Conservation (phyloP, 2,797 vertebrate species). For the Eulemur mongoz region DNA sequence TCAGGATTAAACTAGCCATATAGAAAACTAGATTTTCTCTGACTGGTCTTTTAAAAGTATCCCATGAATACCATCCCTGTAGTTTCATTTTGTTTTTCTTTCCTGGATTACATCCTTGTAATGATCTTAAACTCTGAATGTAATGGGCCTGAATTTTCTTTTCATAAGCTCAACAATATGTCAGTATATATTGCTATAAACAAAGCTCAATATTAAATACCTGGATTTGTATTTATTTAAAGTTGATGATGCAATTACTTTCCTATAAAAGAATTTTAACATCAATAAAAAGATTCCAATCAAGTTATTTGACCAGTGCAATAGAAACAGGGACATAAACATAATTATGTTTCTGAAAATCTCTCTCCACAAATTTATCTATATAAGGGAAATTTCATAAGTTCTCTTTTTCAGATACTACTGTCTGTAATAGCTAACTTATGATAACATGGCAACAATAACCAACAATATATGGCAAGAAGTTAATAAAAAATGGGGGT, state of each 20-base stretch:
- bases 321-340: background rate
- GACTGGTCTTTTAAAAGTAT: background rate
- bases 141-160: background rate
- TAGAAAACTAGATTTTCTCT: background rate
- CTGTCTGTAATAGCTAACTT: background rate
- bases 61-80: background rate
- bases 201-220: background rate
- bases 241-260: background rate
- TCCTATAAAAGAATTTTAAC: background rate
- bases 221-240: background rate
- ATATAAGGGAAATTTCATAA: background rate
- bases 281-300: conserved; percentile 1
- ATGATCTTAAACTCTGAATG: background rate
- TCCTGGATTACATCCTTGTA: background rate
- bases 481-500: background rate
- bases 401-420: background rate
- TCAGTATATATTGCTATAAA: background rate
- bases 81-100: conserved; percentile 8
- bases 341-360: background rate
- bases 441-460: background rate
- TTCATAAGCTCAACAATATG: background rate
- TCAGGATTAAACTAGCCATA: background rate
- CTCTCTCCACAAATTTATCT: background rate
- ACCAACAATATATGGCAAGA: background rate
- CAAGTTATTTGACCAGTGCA: background rate